A percentile compares a stretch with the other conserved stretches of the same genome.
phyloP scores from a whole-genome alignment of 1,140 invertebrate genomes.

The Microvelia longipes region DNA sequence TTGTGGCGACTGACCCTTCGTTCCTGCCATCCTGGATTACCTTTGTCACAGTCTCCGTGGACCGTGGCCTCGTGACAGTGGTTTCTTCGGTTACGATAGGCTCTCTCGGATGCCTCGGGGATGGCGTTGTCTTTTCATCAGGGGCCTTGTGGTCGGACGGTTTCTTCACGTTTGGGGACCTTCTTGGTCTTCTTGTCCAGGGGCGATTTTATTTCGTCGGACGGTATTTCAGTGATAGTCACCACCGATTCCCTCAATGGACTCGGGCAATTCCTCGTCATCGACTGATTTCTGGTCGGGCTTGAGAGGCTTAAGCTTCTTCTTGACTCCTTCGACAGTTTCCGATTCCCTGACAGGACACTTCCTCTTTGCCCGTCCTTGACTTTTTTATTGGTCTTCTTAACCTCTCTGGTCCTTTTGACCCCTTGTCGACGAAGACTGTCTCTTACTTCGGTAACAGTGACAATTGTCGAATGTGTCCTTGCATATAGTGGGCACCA shows the following conservation, averaged over 20 bases:
- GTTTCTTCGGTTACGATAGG: conserved; percentile 9
- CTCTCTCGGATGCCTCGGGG: conserved; percentile 7
- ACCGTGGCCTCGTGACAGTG: too few species aligned
- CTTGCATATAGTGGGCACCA: conserved; percentile 15
- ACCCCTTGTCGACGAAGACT: too few species aligned
- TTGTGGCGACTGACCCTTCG: conserved; percentile 27
- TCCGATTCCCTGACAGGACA: conserved; percentile 14
- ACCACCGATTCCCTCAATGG: conserved; percentile 12
- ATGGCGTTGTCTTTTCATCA: conserved; percentile 13
- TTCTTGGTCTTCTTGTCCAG: conserved; percentile 13
- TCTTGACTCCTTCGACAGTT: conserved; percentile 13
- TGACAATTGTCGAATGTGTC: too few species aligned
- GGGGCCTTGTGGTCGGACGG: conserved; percentile 6
- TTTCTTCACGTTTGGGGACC: conserved; percentile 10
- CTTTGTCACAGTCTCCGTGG: conserved; percentile 21
- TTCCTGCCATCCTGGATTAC: conserved; percentile 14
- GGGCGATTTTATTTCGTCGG: conserved; percentile 15
- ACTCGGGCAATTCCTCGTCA: conserved; percentile 9
- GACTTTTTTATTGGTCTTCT: conserved; percentile 17
- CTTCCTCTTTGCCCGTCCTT: conserved; percentile 19
- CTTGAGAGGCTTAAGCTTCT: conserved; percentile 10
- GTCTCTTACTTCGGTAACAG: too few species aligned
- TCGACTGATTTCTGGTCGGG: conserved; percentile 7
- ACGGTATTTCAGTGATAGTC: conserved; percentile 23
- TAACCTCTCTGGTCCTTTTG: too few species aligned